Evolutionary conservation across 2,888 invertebrate species (phyloP), one percentile per base, ranked within the genome.

Genomic region (Apodemia duryi): DNA sequence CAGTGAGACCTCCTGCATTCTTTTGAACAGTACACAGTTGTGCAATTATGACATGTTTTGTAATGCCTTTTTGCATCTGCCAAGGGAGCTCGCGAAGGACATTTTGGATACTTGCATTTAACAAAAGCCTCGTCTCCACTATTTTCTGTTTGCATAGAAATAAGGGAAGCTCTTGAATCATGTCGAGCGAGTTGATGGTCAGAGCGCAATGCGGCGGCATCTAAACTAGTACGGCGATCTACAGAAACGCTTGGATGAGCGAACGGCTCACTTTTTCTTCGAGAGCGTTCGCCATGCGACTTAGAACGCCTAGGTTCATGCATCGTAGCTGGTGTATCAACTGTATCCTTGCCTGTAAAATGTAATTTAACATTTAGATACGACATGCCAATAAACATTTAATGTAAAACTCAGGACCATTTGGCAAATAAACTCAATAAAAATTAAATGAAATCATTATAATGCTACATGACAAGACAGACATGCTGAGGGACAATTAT

Each of bases 31-130:
- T 99, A 99, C 78, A 96, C 95, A 79, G 98, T 97, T 73, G 97
- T 96, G 91, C 99, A 99, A 85, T 98, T 98, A 91, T 98, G 98
- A 86, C 98, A 98, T 75, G 96, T 96, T 85, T 98, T 98, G 92
- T 95, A 98, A 75, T 94, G 94, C 74, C 94, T 93, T 73, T 96
- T 95, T 68, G 98, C 98, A 74, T 97, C 96, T 67, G 94, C 92
- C 66, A 96, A 84, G 2, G 94, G 94, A 62, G 96, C 93, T 67
- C 95, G 94, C 66, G 95, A 94, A 73, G 93, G 93, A 88, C 98
- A 97, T 82, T 96, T 96, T 72, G 96, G 95, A 87, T 96, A 96
- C 72, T 96, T 95, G 84, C 97, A 97, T 74, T 94, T 93, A 73
- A 96, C 93, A 77, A 94, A 81, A 61, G 92, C 88, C 62, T 94